Evolutionary conservation across 1,140 invertebrate species (phyloP).

Genomic region (Leptinotarsa lineolata): DNA sequence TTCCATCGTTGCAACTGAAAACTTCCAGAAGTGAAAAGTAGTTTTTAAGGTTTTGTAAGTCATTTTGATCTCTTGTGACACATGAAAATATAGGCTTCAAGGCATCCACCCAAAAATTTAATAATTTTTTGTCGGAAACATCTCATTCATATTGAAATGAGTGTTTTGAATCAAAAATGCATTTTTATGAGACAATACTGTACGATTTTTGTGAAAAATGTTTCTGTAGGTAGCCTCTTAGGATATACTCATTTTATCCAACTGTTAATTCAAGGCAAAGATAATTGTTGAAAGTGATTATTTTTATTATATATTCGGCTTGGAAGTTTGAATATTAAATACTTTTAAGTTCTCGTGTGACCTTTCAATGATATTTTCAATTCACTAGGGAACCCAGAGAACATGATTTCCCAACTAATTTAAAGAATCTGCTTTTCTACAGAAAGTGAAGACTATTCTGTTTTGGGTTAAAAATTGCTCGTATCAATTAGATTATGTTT

Average conservation of each 20-base stretch:
- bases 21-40: too few species aligned
- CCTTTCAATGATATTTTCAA: background rate
- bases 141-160: slow-evolving; percentile 3
- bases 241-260: slow-evolving; percentile 29
- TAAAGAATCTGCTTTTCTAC: too few species aligned
- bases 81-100: too few species aligned
- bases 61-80: too few species aligned
- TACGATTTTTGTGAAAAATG: slow-evolving; percentile 32
- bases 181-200: slow-evolving; percentile 38
- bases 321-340: slow-evolving; percentile 25
- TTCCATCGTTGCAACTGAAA: too few species aligned
- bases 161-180: slow-evolving; percentile 25
- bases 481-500: too few species aligned
- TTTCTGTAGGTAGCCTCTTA: slow-evolving; percentile 37
- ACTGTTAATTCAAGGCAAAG: slow-evolving; percentile 34
- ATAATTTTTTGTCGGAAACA: background rate
- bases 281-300: slow-evolving; percentile 36
- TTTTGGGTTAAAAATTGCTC: too few species aligned
- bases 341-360: slow-evolving; percentile 12
- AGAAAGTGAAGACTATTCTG: too few species aligned
- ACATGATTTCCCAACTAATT: too few species aligned
- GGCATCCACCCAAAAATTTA: too few species aligned
- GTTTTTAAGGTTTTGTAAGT: too few species aligned
- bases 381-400: too few species aligned
- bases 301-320: slow-evolving; percentile 38